A percentile compares a stretch with the other conserved stretches of the same genome.
phyloP scores from a whole-genome alignment of 1,140 invertebrate species.

The Tenebrio molitor region DNA sequence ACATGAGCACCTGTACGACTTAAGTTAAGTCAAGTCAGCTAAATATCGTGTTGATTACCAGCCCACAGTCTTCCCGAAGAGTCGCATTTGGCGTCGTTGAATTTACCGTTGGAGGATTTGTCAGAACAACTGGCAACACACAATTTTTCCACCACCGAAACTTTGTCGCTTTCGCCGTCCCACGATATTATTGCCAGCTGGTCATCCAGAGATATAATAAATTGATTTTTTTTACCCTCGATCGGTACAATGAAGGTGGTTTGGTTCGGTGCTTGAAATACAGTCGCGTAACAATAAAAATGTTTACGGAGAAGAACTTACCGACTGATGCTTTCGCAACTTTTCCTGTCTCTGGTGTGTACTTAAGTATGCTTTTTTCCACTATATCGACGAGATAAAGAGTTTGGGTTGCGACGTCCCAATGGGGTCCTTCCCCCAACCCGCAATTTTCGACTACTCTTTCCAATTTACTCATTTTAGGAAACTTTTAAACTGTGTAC shows the following conservation, averaged over 20 bases:
- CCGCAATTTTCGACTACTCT: slow-evolving; percentile 53
- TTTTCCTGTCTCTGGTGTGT: slow-evolving; percentile 51
- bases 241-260: slow-evolving; percentile 75
- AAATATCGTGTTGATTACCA: slow-evolving; percentile 19
- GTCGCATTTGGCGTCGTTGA: slow-evolving; percentile 91
- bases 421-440: slow-evolving; percentile 76
- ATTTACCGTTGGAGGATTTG: slow-evolving; percentile 69
- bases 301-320: slow-evolving; percentile 30
- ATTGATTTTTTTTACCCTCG: slow-evolving; percentile 71
- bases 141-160: slow-evolving; percentile 53
- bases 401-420: slow-evolving; percentile 73
- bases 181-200: slow-evolving; percentile 76
- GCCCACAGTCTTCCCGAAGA: slow-evolving; percentile 78
- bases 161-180: slow-evolving; percentile 68
- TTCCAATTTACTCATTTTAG: slow-evolving; percentile 51
- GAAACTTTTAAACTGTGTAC: no score
- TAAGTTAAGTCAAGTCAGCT: no score
- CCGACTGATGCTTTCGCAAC: slow-evolving; percentile 48
- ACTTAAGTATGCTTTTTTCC: slow-evolving; percentile 66
- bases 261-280: slow-evolving; percentile 48
- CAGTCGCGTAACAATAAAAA: background rate
- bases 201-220: slow-evolving; percentile 74
- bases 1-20: no score
- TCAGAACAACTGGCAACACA: slow-evolving; percentile 63
- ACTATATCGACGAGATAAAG: slow-evolving; percentile 78